Evolutionary conservation across 2,888 invertebrate species (phyloP).

Genomic region (Julus scanicus): DNA sequence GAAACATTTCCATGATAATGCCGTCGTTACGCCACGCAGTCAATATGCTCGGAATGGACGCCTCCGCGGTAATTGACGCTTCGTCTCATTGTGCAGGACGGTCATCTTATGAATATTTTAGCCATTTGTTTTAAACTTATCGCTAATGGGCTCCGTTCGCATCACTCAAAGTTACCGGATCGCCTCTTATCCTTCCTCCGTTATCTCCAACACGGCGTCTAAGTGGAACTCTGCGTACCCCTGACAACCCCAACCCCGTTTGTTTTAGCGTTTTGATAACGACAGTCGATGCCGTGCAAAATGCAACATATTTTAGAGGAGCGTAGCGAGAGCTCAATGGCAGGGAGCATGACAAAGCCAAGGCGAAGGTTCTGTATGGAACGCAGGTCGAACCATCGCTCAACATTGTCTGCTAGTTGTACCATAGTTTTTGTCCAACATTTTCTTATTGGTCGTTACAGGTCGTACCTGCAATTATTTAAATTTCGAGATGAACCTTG

Average conservation of each 20-base stretch:
- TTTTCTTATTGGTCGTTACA: no score
- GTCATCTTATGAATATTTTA: slow-evolving; percentile 50
- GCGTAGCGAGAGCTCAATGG: neutral
- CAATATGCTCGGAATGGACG: slow-evolving; percentile 40
- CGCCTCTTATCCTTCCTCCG: slow-evolving; percentile 7
- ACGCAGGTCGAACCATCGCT: neutral
- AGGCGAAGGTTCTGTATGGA: no score
- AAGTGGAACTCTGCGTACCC: neutral
- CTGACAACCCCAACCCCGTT: neutral
- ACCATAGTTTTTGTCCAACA: no score
- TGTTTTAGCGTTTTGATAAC: neutral
- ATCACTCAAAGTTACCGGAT: slow-evolving; percentile 3
- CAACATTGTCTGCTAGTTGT: no score
- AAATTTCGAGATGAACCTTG: no score
- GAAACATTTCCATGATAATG: slow-evolving; percentile 34
- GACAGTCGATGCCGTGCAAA: neutral
- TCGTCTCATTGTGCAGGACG: slow-evolving; percentile 4
- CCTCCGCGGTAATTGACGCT: slow-evolving; percentile 24
- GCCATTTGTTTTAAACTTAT: slow-evolving; percentile 50
- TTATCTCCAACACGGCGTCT: neutral
- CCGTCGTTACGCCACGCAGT: neutral
- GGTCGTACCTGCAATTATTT: no score
- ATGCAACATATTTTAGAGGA: neutral
- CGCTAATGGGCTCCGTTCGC: slow-evolving; percentile 17
- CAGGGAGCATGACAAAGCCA: no score